phyloP scores from a whole-genome alignment of 2,113 vertebrate species.

The Xenopus borealis region DNA sequence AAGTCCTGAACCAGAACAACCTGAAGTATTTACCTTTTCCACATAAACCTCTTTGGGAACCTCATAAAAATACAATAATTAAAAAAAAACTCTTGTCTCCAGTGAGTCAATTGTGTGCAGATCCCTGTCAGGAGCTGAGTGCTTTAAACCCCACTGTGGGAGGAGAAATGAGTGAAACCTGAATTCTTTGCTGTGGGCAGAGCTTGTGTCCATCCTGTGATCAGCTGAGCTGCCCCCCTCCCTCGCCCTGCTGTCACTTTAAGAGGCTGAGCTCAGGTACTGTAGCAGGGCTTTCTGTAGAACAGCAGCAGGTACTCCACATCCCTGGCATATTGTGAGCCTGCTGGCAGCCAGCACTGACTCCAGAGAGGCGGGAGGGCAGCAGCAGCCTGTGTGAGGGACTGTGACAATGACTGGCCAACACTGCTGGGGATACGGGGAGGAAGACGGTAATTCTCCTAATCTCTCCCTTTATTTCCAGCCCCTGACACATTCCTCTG shows the following conservation, averaged over 20 bases:
- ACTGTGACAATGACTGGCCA: conserved; percentile 75
- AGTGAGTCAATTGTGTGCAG: too few species aligned
- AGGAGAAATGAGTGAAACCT: not conserved
- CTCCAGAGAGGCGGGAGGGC: conserved; percentile 42
- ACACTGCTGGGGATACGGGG: conserved; percentile 85
- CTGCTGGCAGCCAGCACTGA: conserved; percentile 6
- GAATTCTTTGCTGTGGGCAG: not conserved
- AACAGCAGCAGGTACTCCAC: conserved; percentile 52
- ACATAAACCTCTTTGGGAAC: too few species aligned
- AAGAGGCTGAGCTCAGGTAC: conserved; percentile 61
- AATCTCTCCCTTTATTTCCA: conserved; percentile 13
- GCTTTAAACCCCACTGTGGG: not conserved
- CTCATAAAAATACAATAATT: too few species aligned
- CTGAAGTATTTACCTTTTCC: too few species aligned
- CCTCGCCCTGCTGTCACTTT: conserved; percentile 60
- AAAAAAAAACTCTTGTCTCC: too few species aligned
- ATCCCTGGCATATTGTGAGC: conserved; percentile 44
- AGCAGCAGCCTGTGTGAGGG: conserved; percentile 16
- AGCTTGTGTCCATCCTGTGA: conserved; percentile 22
- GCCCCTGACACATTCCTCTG: conserved; percentile 15
- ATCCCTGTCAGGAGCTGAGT: too few species aligned
- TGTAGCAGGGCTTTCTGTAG: conserved; percentile 47
- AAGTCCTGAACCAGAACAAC: too few species aligned
- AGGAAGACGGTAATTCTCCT: conserved; percentile 79
- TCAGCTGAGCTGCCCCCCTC: conserved; percentile 51